Evolutionary conservation across 2,888 invertebrate species (phyloP).

Genomic region (Stenodera caucasica): DNA sequence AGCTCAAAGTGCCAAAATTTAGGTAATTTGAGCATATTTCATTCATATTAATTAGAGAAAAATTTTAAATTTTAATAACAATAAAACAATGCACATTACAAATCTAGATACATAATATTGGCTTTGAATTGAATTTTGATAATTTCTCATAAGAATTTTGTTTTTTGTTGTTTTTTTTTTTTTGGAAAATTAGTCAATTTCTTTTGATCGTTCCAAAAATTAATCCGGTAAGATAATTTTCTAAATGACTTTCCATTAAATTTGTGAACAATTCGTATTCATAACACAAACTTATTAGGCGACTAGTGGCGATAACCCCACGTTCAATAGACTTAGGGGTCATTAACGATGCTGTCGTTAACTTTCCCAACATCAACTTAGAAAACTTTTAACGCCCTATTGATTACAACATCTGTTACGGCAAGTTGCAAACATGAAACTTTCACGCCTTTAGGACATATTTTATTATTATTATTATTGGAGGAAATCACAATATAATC

Average conservation of each 20-base stretch:
- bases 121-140: too few species aligned
- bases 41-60: too few species aligned
- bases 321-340: conserved; percentile 22
- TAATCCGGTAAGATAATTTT: not conserved
- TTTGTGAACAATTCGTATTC: conserved; percentile 17
- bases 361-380: conserved; percentile 20
- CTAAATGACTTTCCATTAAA: conserved; percentile 1
- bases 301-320: conserved; percentile 16
- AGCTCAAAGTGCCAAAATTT: too few species aligned
- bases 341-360: conserved; percentile 21
- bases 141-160: too few species aligned
- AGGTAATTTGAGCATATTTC: too few species aligned
- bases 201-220: too few species aligned
- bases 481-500: not conserved
- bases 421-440: conserved; percentile 15
- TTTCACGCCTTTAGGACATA: not conserved
- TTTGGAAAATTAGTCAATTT: too few species aligned
- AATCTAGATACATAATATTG: too few species aligned
- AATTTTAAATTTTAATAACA: too few species aligned
- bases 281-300: conserved; percentile 21
- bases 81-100: too few species aligned
- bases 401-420: conserved; percentile 24
- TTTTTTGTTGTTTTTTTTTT: too few species aligned
- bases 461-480: not conserved
- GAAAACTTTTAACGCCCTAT: conserved; percentile 22